These are phyloP conservation scores for Arremon aurantiirostris DNA, from an alignment of 2,797 vertebrate genomes.

Conservation along the genomic window DNA sequence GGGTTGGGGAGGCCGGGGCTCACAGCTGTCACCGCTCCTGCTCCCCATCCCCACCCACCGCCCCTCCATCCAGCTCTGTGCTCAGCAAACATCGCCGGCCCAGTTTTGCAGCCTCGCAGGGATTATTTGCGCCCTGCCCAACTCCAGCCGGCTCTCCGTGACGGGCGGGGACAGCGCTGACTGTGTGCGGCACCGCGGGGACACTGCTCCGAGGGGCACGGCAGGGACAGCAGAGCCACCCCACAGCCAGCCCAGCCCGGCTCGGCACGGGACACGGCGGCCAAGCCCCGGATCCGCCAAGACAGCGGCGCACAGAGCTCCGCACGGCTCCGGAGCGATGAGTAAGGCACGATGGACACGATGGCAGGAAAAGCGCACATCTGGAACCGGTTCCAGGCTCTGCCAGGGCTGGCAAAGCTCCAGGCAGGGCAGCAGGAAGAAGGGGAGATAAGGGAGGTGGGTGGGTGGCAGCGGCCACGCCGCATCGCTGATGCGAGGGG, in stretches of 20 bases:
- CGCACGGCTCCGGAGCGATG: not conserved
- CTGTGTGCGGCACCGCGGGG: fast-evolving
- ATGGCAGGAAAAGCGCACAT: not conserved
- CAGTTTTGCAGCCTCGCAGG: not conserved
- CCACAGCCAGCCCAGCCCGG: not conserved
- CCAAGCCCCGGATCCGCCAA: not conserved
- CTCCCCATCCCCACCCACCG: not conserved
- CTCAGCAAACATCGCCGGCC: not conserved
- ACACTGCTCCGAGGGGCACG: fast-evolving
- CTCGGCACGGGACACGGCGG: not conserved
- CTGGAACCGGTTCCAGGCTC: not conserved
- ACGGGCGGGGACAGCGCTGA: too few relatives aligned
- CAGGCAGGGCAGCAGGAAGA: not conserved
- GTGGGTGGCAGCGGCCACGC: not conserved
- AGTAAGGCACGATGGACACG: not conserved
- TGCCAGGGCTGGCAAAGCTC: not conserved
- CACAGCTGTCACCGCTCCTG: not conserved
- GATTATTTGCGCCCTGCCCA: not conserved
- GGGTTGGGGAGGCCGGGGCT: not conserved
- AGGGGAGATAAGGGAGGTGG: not conserved
- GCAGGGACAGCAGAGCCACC: not conserved
- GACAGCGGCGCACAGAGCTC: not conserved
- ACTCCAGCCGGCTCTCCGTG: not conserved
- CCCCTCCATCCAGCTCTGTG: fast-evolving
- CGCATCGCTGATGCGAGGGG: not conserved